phyloP scores from a whole-genome alignment of 2,888 invertebrate species.

The Dicranocentrus wangi region DNA sequence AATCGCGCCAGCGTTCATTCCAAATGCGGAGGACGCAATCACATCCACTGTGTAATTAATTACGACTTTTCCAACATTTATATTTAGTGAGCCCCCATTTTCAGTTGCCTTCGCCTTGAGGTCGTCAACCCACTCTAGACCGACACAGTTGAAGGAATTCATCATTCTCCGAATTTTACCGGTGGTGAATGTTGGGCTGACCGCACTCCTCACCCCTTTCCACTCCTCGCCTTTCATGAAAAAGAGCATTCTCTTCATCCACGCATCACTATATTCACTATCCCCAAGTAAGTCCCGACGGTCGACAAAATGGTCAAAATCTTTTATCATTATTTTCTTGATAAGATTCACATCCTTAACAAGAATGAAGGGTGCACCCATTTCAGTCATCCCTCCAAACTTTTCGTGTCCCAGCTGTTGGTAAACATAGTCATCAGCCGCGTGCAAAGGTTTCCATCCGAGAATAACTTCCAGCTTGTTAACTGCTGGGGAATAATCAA shows the following conservation, averaged over 20 bases:
- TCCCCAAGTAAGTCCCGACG: constrained; percentile 2
- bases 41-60: constrained; percentile 22
- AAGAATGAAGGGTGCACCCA: background rate
- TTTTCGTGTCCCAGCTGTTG: constrained; percentile 1
- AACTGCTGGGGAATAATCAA: background rate
- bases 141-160: constrained; percentile 1
- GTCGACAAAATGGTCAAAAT: constrained; percentile 51
- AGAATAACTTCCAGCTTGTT: background rate
- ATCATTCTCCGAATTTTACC: constrained; percentile 40
- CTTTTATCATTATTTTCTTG: constrained; percentile 35
- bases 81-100: background rate
- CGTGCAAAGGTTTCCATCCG: background rate
- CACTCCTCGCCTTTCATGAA: constrained; percentile 33
- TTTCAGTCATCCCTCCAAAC: constrained; percentile 19
- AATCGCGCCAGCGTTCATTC: constrained; percentile 74
- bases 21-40: constrained; percentile 72
- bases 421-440: background rate
- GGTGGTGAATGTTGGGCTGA: constrained; percentile 39
- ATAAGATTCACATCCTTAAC: constrained; percentile 35
- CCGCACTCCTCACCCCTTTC: constrained; percentile 22
- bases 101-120: background rate
- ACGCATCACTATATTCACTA: background rate
- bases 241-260: background rate
- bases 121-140: background rate
- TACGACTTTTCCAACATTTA: background rate